Base-by-base conservation (phyloP, 2,888 invertebrate genomes). In the Ptilodon capucinus region DNA sequence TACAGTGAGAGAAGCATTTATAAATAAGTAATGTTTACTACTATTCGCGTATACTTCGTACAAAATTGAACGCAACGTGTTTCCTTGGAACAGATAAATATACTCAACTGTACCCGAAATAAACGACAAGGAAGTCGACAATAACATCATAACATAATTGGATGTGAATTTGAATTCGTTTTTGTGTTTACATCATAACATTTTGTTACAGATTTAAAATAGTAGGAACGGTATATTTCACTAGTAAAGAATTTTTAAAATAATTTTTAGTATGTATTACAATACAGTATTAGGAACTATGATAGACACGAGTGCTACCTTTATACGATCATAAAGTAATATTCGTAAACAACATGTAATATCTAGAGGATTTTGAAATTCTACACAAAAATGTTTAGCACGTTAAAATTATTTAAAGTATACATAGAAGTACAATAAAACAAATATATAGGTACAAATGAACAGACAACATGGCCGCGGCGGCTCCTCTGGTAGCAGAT, bases 211-310 rank as follows among this genome's bases (percentile, higher is more conserved):
- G 84, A 61, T 79, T 85, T 85, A 86, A 81, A 86, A 85, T 86
- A 89, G 86, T 87, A 87, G 90, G 90, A 90, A 90, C 90, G 86
- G 90, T 90, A 89, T 80, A 90, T 88, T 90, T 90, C 81, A 81
- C 90, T 90, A 90, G 87, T 86, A 87, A 86, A 86, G 84, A 87
- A 86, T 77, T 88, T 40, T 88, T 87, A 84, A 89, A 89, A 89
- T 87, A 89, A 87, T 80, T 87, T 76, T 79, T 87, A 84, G 84
- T 84, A 83, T 85, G 84, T 84, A 83, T 85, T 86, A 87, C 84
- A 84, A 87, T 87, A 87, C 86, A 89, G 88, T 89, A 89, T 89
- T 86, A 90, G 90, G 90, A 90, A 90, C 90, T 90, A 90, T 90
- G 88, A 90, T 89, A 90, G 90, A 86, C 86, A 84, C 78, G 81